Percentiles rank a stretch among this genome's conserved stretches.
Evolutionary conservation across 2,113 vertebrate species (phyloP).

Genomic region (Proteles cristata): DNA sequence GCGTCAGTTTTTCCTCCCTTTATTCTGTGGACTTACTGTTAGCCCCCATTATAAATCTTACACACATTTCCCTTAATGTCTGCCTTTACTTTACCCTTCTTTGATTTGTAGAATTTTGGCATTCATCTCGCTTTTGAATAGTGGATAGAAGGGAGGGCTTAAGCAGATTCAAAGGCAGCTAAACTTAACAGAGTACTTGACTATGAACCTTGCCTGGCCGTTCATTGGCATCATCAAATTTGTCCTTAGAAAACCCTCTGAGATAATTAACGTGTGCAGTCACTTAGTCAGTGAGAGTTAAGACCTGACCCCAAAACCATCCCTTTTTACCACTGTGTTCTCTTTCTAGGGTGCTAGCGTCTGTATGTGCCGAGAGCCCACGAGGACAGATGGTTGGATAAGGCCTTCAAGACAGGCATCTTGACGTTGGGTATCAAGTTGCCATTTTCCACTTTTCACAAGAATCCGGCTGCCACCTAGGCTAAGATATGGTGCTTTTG

Average conservation of each 20-base stretch:
- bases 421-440: background rate
- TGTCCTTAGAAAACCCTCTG: background rate
- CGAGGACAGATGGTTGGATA: background rate
- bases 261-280: background rate
- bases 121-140: constrained; percentile 1
- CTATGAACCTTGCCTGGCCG: background rate
- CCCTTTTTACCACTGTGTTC: background rate
- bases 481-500: background rate
- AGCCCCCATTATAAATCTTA: background rate
- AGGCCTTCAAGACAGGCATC: background rate
- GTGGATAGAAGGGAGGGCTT: background rate
- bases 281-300: background rate
- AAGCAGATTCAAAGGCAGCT: background rate
- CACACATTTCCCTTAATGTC: background rate
- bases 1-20: background rate
- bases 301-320: background rate
- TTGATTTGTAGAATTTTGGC: constrained; percentile 15
- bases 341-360: background rate
- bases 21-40: background rate
- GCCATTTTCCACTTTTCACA: background rate
- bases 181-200: background rate
- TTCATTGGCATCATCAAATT: background rate
- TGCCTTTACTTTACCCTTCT: background rate
- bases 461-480: background rate
- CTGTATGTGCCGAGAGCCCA: background rate